A percentile compares a stretch with the other conserved stretches of the same genome.
Evolutionary conservation across 2,113 vertebrate species (phyloP).

Genomic region (Aegotheles bennettii): DNA sequence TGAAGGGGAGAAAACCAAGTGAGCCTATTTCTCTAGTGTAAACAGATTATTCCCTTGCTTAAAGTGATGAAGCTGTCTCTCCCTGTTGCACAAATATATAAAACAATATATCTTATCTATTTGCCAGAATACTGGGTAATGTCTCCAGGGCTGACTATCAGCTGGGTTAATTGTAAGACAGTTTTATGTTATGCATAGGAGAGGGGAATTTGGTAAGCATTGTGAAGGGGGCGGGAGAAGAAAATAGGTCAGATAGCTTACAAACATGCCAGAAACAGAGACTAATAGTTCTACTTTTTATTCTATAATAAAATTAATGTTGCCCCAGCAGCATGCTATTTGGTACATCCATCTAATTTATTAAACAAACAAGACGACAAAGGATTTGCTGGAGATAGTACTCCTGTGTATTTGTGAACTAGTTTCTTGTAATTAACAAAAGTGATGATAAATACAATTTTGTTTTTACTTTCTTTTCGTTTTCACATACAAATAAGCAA

Average conservation of each 20-base stretch:
- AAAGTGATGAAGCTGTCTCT: slow-evolving; percentile 21
- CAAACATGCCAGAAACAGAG: slow-evolving; percentile 58
- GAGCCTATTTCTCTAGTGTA: neutral
- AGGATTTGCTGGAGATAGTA: slow-evolving; percentile 49
- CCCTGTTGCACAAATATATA: slow-evolving; percentile 7
- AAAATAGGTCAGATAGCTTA: slow-evolving; percentile 50
- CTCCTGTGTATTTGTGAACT: slow-evolving; percentile 50
- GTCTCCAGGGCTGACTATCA: slow-evolving; percentile 34
- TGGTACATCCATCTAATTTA: slow-evolving; percentile 62
- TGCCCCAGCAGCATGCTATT: slow-evolving; percentile 55
- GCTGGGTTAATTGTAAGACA: slow-evolving; percentile 27
- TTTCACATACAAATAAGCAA: neutral
- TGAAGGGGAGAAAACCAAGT: neutral
- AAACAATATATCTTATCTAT: slow-evolving; percentile 25
- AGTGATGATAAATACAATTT: slow-evolving; percentile 58
- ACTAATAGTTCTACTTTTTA: slow-evolving; percentile 52
- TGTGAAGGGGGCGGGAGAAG: neutral
- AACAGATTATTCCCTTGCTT: slow-evolving; percentile 15
- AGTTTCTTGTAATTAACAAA: slow-evolving; percentile 53
- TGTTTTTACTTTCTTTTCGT: slow-evolving; percentile 19
- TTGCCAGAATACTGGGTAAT: neutral
- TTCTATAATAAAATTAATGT: slow-evolving; percentile 66
- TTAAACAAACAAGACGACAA: slow-evolving; percentile 62
- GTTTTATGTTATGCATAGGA: neutral
- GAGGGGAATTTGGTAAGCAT: slow-evolving; percentile 3